Base-by-base conservation (phyloP, 2,113 vertebrate species). In the Petrocephalus zakoni region DNA sequence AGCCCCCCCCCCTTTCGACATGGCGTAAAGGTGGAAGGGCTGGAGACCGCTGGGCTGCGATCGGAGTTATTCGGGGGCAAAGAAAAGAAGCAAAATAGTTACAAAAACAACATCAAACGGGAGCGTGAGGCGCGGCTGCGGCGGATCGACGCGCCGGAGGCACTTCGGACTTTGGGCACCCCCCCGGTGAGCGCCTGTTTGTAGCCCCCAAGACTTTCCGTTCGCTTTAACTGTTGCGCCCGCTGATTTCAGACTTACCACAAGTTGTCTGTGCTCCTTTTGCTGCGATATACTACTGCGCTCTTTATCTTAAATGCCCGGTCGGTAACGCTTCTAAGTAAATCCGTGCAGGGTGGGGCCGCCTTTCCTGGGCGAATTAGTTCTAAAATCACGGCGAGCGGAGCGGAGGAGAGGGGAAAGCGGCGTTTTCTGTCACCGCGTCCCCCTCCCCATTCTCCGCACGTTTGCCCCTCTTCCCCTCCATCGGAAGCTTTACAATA, bases 1-100 rank as follows among this genome's bases (percentile, higher is more conserved):
- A 93, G 87, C 58, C 89, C 89, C 87, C 87, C 58, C 89, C 89
- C 87, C 89, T 92, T 92, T 88, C 90, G 92, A 94, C 93, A 96
- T 96, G 95, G 95, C 95, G 95, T 95, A 94, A 94, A 55, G 92
- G 94, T 89, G 91, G 92, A 87, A 55, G 56, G 21, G 19, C 81
- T 64, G 58, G 61, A 87, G 90, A 90, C 64, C 46, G 90, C 90
- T 68, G 88, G 21, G 19, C 68, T 64, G 58, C 68, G 46, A 87
- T 90, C 10, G 52, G 29, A 87, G n/a, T 88, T 88, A 90, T 15
- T 17, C 19, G 34, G 29, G 47, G 34, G 72, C 82, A 46, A 34
- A 86, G 89, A 88, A 56, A 82, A 88, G 85, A 29, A 85, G 90
- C 58, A 93, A 93, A 89, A 92, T 91, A 2, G 81, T 85, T 68